Percentiles rank a stretch among this genome's conserved stretches.
Evolutionary conservation across 2,888 invertebrate genomes (phyloP).

Genomic region (Steromphala cineraria): DNA sequence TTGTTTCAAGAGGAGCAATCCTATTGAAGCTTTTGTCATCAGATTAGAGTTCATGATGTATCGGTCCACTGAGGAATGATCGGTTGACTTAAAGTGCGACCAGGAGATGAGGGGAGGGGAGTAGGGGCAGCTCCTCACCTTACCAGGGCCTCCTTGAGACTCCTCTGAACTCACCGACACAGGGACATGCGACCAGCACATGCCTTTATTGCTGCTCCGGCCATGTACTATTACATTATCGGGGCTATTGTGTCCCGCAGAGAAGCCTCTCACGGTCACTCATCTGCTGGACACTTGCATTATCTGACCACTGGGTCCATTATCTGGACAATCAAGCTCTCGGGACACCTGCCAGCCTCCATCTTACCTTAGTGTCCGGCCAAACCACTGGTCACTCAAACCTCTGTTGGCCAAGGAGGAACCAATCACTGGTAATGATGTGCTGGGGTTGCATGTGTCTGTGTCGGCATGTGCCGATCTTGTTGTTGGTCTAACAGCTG

Average conservation of each 20-base stretch:
- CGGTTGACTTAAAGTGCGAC: not conserved
- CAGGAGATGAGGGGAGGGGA: not conserved
- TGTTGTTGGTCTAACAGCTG: not conserved
- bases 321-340: not conserved
- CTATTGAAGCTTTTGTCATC: not conserved
- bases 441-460: not conserved
- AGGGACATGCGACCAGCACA: not conserved
- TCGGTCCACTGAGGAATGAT: not conserved
- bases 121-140: not conserved
- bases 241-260: not conserved
- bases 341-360: not conserved
- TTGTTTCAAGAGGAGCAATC: slow-evolving; percentile 4
- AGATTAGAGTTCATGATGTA: slow-evolving; percentile 12
- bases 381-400: too few relatives aligned
- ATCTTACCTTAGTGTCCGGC: too few relatives aligned
- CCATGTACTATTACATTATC: slow-evolving; percentile 7
- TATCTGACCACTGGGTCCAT: not conserved
- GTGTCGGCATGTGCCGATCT: not conserved
- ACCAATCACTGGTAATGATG: not conserved
- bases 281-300: slow-evolving; percentile 6
- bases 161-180: slow-evolving; percentile 1
- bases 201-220: not conserved
- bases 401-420: too few relatives aligned
- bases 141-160: not conserved
- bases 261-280: not conserved